These are phyloP conservation scores for Acrobasis consociella DNA, from an alignment of 2,888 invertebrate genomes.

Conservation along the genomic window DNA sequence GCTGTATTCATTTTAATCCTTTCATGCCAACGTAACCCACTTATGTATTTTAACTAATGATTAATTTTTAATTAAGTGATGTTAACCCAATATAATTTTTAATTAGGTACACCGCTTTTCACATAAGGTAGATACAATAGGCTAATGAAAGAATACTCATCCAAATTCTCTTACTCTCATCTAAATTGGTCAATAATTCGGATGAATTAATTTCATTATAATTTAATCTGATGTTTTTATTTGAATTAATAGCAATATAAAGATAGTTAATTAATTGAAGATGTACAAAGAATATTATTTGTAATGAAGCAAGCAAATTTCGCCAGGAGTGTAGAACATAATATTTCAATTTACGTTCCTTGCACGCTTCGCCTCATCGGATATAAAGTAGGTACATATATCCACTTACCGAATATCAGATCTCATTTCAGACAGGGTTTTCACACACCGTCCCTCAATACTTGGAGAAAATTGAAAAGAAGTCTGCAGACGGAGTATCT, in stretches of 20 bases:
- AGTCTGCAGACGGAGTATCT: conserved; percentile 16
- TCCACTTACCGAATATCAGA: conserved; percentile 32
- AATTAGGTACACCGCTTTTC: too few relatives aligned
- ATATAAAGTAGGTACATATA: conserved; percentile 24
- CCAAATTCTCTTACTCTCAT: too few relatives aligned
- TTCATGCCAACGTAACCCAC: conserved; percentile 15
- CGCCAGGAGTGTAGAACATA: conserved; percentile 27
- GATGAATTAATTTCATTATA: too few relatives aligned
- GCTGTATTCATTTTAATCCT: conserved; percentile 9
- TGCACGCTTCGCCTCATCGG: conserved; percentile 23
- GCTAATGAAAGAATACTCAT: too few relatives aligned
- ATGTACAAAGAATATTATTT: neutral
- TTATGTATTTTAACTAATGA: neutral
- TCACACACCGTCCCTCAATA: conserved; percentile 28
- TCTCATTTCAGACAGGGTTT: conserved; percentile 27
- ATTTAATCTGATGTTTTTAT: too few relatives aligned
- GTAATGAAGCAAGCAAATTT: conserved; percentile 17
- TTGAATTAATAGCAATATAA: too few relatives aligned
- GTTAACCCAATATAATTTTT: too few relatives aligned
- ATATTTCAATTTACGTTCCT: conserved; percentile 31
- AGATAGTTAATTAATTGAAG: too few relatives aligned
- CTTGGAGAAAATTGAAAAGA: conserved; percentile 30
- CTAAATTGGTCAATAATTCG: too few relatives aligned
- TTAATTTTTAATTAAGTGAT: too few relatives aligned
- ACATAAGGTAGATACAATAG: too few relatives aligned